Base-by-base conservation (phyloP, 1,140 invertebrate genomes). In the Macrostomum lignano region DNA sequence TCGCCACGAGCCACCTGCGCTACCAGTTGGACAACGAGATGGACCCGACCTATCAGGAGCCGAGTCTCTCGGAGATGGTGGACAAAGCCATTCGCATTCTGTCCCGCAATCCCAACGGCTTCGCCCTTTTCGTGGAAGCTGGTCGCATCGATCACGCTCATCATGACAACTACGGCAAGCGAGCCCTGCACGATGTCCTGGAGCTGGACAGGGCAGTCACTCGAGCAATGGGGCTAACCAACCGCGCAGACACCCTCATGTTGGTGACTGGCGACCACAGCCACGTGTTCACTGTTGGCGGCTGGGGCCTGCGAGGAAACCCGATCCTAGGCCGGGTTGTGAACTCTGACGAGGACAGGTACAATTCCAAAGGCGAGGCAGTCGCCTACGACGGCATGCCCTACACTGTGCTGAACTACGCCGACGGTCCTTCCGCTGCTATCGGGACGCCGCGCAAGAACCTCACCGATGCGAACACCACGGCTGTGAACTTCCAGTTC, bases 231-330 rank as follows among this genome's bases (percentile, higher is more conserved):
- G n/a, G 31, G 17, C 7, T 31, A 14, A 36, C 25, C 10, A 22
- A 31, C 7, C 2, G 14, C 6, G 31, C 38, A 9, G 68, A 79
- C 33, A 79, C 76, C 1, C 52, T 81, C 4, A 60, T 81, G 0
- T 66, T 81, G 17, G 74, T 82, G 3, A 81, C 76, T 0, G 72
- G 72, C 32, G 77, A 81, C 58, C 76, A 81, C 50, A 66, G 51
- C 7, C 57, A 59, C 38, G 44, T 35, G 6, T 43, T 45, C 30
- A 37, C 31, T 7, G 14, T 46, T 5, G 38, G 31, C 10, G 28
- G 38, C 22, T 38, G 38, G 7, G 11, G 46, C n/a, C 32, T 31
- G 9, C 40, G 50, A 28, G 49, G 48, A 19, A 46, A 47, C 31
- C 42, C 47, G 25, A 46, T 60, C 24, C 44, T 60, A 23, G 56